A percentile compares a stretch with the other conserved stretches of the same genome.
These are phyloP conservation scores for Ceratina australensis DNA, from an alignment of 1,140 invertebrate genomes.

Conservation along the genomic window DNA sequence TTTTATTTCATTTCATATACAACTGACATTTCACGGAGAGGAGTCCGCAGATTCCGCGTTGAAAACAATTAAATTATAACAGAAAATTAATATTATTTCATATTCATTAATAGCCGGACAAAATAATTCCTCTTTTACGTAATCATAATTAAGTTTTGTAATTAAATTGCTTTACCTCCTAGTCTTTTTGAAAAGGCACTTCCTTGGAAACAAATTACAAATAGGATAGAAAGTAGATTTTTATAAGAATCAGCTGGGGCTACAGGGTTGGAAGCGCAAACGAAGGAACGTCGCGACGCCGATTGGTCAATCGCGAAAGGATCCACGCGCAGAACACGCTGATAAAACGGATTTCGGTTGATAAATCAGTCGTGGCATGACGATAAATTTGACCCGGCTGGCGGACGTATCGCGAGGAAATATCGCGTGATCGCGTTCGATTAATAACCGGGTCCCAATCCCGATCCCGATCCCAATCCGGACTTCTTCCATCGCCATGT, in stretches of 20 bases:
- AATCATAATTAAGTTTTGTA: too few species aligned
- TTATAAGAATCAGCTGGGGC: not conserved
- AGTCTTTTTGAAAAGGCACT: too few species aligned
- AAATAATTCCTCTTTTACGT: too few species aligned
- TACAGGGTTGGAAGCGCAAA: not conserved
- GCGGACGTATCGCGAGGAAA: slow-evolving; percentile 59
- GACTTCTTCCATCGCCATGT: slow-evolving; percentile 48
- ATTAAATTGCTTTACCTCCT: too few species aligned
- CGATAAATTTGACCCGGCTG: slow-evolving; percentile 58
- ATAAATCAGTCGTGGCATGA: slow-evolving; percentile 55
- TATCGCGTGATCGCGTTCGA: slow-evolving; percentile 65
- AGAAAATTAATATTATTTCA: too few species aligned
- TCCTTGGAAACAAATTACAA: too few species aligned
- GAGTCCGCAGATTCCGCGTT: too few species aligned
- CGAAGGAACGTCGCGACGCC: not conserved
- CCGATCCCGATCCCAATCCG: slow-evolving; percentile 5
- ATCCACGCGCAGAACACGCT: slow-evolving; percentile 48
- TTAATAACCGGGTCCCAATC: slow-evolving; percentile 55
- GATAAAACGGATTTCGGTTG: slow-evolving; percentile 60
- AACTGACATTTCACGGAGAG: too few species aligned
- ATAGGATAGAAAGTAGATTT: too few species aligned
- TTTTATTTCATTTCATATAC: too few species aligned
- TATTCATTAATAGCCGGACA: too few species aligned
- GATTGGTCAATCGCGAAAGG: slow-evolving; percentile 54
- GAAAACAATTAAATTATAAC: too few species aligned